These are phyloP conservation scores for Pachypeltis micranthus DNA, from an alignment of 1,140 invertebrate genomes.

Conservation along the genomic window DNA sequence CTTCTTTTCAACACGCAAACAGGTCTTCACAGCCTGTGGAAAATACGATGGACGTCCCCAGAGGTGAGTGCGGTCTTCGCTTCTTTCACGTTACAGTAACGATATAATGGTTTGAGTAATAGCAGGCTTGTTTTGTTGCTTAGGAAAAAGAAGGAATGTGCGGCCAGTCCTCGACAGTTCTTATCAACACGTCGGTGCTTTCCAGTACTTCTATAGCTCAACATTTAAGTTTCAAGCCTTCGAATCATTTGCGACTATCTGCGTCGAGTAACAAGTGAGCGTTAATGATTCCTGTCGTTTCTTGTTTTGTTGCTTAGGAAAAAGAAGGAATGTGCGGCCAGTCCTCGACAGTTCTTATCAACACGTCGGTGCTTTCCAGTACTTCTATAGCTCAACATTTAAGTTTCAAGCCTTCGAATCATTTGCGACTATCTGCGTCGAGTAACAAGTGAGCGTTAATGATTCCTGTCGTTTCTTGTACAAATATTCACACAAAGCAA, in stretches of 20 bases:
- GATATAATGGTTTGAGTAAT: too few species aligned
- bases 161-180: neutral
- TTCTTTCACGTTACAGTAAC: too few species aligned
- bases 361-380: neutral
- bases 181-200: neutral
- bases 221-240: neutral
- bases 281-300: too few species aligned
- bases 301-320: neutral
- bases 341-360: neutral
- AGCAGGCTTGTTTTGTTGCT: neutral
- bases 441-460: neutral
- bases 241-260: neutral
- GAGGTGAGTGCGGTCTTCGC: too few species aligned
- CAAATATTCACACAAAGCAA: too few species aligned
- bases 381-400: neutral
- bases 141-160: constrained; percentile 4
- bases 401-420: neutral
- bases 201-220: neutral
- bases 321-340: constrained; percentile 1
- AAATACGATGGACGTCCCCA: constrained; percentile 56
- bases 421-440: neutral
- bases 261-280: neutral
- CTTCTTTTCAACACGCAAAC: constrained; percentile 64
- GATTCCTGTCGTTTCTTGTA: too few species aligned
- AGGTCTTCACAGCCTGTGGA: constrained; percentile 69